These are phyloP conservation scores for Pentamera pediparva DNA, from an alignment of 53 echinoderm and acorn worm species.

Conservation along the genomic window DNA sequence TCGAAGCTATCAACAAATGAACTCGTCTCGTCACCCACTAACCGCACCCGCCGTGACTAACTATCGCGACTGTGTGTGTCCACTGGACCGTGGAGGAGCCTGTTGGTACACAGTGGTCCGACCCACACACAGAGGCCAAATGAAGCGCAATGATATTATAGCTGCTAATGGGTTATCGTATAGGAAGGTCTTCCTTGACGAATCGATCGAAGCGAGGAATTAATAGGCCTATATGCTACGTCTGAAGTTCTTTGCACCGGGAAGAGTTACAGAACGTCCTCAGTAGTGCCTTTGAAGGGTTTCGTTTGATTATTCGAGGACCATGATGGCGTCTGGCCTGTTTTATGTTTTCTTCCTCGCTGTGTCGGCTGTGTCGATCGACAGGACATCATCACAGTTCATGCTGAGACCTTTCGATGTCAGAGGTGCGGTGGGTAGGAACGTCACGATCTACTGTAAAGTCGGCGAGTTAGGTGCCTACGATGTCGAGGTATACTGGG, in stretches of 20 bases:
- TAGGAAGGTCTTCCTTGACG: no score
- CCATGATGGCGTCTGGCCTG: neutral
- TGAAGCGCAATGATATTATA: neutral
- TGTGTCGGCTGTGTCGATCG: neutral
- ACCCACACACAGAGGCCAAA: neutral
- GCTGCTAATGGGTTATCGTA: neutral
- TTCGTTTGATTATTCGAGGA: no score
- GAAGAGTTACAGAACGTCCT: no score
- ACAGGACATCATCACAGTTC: neutral
- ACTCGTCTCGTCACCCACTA: neutral
- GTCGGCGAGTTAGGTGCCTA: neutral
- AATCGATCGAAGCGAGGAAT: no score
- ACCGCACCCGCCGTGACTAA: conserved; percentile 32
- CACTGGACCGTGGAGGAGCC: neutral
- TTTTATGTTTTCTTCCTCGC: neutral
- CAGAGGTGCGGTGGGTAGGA: neutral
- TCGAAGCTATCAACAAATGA: neutral
- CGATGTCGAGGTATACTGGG: conserved; percentile 2
- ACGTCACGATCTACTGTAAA: conserved; percentile 15
- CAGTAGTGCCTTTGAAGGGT: no score
- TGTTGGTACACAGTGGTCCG: neutral
- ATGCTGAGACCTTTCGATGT: conserved; percentile 17
- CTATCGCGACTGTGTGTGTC: neutral
- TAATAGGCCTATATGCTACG: no score
- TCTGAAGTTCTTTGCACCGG: no score